These are phyloP conservation scores for Philotrypesis tridentata DNA, from an alignment of 1,140 invertebrate species.

Conservation along the genomic window DNA sequence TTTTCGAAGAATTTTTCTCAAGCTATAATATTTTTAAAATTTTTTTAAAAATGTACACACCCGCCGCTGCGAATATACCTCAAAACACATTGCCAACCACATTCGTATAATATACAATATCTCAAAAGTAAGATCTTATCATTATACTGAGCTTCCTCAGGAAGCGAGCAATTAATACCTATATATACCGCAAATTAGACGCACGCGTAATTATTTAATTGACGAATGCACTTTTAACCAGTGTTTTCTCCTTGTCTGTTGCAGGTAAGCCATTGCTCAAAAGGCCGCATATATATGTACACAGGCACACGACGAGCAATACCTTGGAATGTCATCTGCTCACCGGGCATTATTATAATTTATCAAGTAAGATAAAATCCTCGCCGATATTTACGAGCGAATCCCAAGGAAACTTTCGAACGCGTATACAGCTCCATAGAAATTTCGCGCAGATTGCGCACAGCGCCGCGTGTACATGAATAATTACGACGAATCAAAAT, in stretches of 20 bases:
- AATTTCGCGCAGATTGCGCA: neutral
- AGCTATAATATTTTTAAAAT: too few species aligned
- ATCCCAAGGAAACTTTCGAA: neutral
- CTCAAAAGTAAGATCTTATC: too few species aligned
- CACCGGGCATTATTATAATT: neutral
- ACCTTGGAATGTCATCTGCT: slow-evolving; percentile 5
- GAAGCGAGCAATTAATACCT: neutral
- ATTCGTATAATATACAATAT: too few species aligned
- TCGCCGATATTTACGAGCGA: neutral
- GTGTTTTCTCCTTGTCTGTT: slow-evolving; percentile 3
- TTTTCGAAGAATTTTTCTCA: too few species aligned
- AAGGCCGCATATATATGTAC: too few species aligned
- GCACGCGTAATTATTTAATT: neutral
- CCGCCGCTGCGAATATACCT: too few species aligned
- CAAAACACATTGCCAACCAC: too few species aligned
- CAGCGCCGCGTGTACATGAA: neutral
- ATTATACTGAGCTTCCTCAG: too few species aligned
- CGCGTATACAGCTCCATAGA: neutral
- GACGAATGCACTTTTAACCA: neutral
- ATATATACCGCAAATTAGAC: neutral
- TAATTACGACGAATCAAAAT: slow-evolving; percentile 17
- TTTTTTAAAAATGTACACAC: too few species aligned
- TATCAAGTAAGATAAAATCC: slow-evolving; percentile 5
- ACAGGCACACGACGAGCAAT: too few species aligned
- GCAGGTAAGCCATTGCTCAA: slow-evolving; percentile 30